phyloP scores from a whole-genome alignment of 1,140 invertebrate genomes.

The Ceratina japonica region DNA sequence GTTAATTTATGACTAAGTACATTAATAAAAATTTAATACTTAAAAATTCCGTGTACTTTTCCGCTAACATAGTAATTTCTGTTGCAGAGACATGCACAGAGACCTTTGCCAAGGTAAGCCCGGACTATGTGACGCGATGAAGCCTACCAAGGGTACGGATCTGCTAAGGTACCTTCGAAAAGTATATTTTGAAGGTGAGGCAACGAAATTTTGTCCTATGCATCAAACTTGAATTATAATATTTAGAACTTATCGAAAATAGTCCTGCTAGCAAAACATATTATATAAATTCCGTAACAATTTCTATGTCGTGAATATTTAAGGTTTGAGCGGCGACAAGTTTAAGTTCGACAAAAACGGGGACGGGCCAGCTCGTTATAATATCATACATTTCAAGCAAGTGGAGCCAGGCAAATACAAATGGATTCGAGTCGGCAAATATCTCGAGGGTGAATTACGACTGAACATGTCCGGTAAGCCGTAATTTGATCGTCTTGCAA shows the following conservation, averaged over 20 bases:
- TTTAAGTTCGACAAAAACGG: constrained; percentile 94
- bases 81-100: constrained; percentile 88
- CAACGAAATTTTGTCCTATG: too few relatives aligned
- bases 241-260: too few relatives aligned
- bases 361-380: constrained; percentile 95
- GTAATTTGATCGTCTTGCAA: neutral
- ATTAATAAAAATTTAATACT: neutral
- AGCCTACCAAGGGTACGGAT: constrained; percentile 90
- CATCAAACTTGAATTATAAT: too few relatives aligned
- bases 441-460: constrained; percentile 88
- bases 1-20: too few relatives aligned
- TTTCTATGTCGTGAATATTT: constrained; percentile 28
- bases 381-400: constrained; percentile 97
- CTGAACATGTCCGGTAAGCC: constrained; percentile 88
- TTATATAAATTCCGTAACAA: neutral
- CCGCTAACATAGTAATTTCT: neutral
- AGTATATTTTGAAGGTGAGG: constrained; percentile 90
- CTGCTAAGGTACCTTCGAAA: constrained; percentile 90
- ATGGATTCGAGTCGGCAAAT: constrained; percentile 93
- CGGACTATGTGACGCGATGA: constrained; percentile 93
- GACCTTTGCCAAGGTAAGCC: constrained; percentile 86
- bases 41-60: neutral
- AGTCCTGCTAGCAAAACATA: neutral
- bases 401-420: constrained; percentile 85
- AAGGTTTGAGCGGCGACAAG: constrained; percentile 92